A percentile compares a stretch with the other conserved stretches of the same genome.
These are phyloP conservation scores for Smittia aterrima DNA, from an alignment of 2,888 invertebrate species.

Conservation along the genomic window DNA sequence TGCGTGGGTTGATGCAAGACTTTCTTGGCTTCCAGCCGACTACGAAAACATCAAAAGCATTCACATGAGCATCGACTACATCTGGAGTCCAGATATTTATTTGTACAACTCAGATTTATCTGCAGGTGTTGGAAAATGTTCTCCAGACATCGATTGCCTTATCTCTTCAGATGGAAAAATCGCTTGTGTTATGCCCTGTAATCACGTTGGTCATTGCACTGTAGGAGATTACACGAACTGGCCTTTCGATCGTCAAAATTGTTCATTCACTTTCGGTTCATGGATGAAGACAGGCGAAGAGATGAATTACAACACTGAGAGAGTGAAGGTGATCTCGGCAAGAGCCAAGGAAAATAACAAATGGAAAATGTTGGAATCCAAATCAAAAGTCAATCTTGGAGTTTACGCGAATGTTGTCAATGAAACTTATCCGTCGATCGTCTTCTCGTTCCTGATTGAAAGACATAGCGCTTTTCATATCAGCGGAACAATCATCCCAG, in stretches of 20 bases:
- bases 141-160: slow-evolving; percentile 18
- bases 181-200: slow-evolving; percentile 24
- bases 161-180: not conserved
- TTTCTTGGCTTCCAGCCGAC: slow-evolving; percentile 23
- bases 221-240: slow-evolving; percentile 59
- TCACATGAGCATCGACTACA: not conserved
- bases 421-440: slow-evolving; percentile 61
- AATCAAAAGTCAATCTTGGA: slow-evolving; percentile 55
- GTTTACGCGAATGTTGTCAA: slow-evolving; percentile 59
- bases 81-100: slow-evolving; percentile 28
- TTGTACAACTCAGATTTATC: slow-evolving; percentile 29
- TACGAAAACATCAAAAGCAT: slow-evolving; percentile 2
- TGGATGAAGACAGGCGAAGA: slow-evolving; percentile 63
- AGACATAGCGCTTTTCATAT: slow-evolving; percentile 60
- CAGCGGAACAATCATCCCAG: slow-evolving; percentile 60
- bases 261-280: slow-evolving; percentile 63
- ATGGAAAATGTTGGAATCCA: slow-evolving; percentile 59
- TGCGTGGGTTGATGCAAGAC: slow-evolving; percentile 3
- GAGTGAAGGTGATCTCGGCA: slow-evolving; percentile 43
- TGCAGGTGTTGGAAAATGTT: not conserved
- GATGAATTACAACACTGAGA: slow-evolving; percentile 52
- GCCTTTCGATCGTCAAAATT: slow-evolving; percentile 68
- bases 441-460: slow-evolving; percentile 58
- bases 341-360: slow-evolving; percentile 59
- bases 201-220: slow-evolving; percentile 51